Evolutionary conservation across 1,140 invertebrate genomes (phyloP), one percentile per base, ranked within the genome.

Genomic region (Cydia splendana): DNA sequence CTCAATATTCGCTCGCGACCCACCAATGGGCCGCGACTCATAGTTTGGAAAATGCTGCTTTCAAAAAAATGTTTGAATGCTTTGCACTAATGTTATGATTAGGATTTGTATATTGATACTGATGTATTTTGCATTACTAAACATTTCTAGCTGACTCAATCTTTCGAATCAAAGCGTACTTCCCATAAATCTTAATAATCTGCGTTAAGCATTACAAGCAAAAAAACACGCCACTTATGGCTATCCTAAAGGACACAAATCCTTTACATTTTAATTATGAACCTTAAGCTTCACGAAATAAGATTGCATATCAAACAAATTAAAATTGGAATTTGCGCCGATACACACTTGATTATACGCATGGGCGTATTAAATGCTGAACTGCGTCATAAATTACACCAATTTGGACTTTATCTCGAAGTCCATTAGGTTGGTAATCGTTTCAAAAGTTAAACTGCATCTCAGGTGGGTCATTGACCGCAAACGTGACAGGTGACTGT

Each of bases 401-500:
- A 38, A 38, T 53, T n/a, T 53, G 0, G 20, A 18, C 57, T 24
- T 20, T 62, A 62, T 62, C n/a, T 20, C 7, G 20, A 62, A 62
- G 9, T n/a, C 1, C 6, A 62, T 62, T 24, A 62, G 57, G 9
- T 34, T 34, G 28, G n/a, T 34, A 67, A 67, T 38, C 3, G 13
- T 34, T n/a, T 24, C 38, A 5, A 10, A 67, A n/a, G 28, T 67
- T 38, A 9, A 67, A 34, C 28, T 38, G 24, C 30, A 67, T 67
- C 24, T 30, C 65, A 67, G 30, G 28, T 34, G 65, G 30, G 10
- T 67, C 65, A 10, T 71, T 38, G 67, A 71, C 67, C 67, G 4
- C 6, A n/a, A 10, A 71, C 67, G 67, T 71, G 67, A 42, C 67
- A 71, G 67, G 67, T 71, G 67, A 42, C 67, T 10, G 34, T 71